Conservation (phyloP, 2,797 vertebrate genomes). For the Pitangus sulphuratus region DNA sequence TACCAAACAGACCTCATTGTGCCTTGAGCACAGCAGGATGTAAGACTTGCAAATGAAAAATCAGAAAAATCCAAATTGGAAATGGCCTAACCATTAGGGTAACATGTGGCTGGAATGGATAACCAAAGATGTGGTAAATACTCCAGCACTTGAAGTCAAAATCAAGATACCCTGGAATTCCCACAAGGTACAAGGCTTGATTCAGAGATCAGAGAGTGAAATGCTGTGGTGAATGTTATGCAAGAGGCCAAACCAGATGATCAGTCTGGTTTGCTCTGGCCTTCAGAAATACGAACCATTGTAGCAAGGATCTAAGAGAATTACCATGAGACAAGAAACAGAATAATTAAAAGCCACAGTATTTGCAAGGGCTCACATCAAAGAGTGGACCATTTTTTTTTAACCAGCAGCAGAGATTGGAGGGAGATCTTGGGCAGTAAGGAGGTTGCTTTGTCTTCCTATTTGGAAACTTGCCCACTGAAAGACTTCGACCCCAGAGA, state of each 20-base stretch:
- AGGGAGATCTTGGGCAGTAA: not conserved
- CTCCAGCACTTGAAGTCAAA: not conserved
- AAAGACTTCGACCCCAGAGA: conserved; percentile 30
- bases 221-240: not conserved
- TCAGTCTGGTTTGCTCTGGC: conserved; percentile 8
- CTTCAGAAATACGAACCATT: conserved; percentile 40
- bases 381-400: not conserved
- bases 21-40: not conserved
- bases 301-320: conserved; percentile 12
- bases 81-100: not conserved
- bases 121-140: conserved; percentile 38
- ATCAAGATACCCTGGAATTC: not conserved
- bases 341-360: conserved; percentile 17
- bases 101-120: not conserved
- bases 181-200: not conserved
- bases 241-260: conserved; percentile 36
- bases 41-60: not conserved
- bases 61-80: not conserved
- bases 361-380: conserved; percentile 15
- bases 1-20: not conserved
- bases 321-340: conserved; percentile 22
- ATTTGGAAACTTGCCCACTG: conserved; percentile 50
- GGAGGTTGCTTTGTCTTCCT: conserved; percentile 37
- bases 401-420: not conserved
- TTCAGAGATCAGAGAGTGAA: conserved; percentile 20